phyloP scores from a whole-genome alignment of 2,113 vertebrate genomes.

The Verasper variegatus region DNA sequence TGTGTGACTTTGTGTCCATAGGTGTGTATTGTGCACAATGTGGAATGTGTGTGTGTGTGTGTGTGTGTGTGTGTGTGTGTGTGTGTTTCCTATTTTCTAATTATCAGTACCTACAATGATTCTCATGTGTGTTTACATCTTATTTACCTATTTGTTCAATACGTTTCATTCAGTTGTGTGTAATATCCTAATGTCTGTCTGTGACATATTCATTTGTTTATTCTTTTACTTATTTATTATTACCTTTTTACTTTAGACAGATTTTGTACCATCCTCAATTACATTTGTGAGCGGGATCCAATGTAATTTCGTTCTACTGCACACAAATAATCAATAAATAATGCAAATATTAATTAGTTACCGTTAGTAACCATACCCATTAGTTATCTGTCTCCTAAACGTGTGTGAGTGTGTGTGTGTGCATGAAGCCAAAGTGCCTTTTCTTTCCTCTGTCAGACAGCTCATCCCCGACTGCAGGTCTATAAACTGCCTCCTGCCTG shows the following conservation, averaged over 20 bases:
- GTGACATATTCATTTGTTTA: neutral
- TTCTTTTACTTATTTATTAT: neutral
- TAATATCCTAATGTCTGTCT: no score
- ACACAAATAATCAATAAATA: slow-evolving; percentile 2
- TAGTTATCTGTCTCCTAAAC: slow-evolving; percentile 1
- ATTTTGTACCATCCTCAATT: no score
- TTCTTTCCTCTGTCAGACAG: slow-evolving; percentile 55
- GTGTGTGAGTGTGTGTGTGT: slow-evolving; percentile 26
- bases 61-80: neutral
- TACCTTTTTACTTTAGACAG: neutral
- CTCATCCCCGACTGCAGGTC: slow-evolving; percentile 60
- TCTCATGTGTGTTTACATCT: no score
- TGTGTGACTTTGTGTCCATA: slow-evolving; percentile 15
- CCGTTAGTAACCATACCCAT: no score
- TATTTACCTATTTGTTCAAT: no score
- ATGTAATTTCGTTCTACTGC: no score
- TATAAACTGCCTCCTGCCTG: slow-evolving; percentile 79
- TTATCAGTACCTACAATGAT: no score
- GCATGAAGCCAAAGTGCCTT: slow-evolving; percentile 60
- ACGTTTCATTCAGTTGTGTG: no score
- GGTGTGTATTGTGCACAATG: neutral
- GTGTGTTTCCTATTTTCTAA: neutral
- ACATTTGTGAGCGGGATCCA: no score
- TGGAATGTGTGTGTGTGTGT: slow-evolving; percentile 1
- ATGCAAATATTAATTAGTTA: slow-evolving; percentile 7